These are phyloP conservation scores for Cyprinus carpio DNA, from an alignment of 2,113 vertebrate species.

Conservation along the genomic window DNA sequence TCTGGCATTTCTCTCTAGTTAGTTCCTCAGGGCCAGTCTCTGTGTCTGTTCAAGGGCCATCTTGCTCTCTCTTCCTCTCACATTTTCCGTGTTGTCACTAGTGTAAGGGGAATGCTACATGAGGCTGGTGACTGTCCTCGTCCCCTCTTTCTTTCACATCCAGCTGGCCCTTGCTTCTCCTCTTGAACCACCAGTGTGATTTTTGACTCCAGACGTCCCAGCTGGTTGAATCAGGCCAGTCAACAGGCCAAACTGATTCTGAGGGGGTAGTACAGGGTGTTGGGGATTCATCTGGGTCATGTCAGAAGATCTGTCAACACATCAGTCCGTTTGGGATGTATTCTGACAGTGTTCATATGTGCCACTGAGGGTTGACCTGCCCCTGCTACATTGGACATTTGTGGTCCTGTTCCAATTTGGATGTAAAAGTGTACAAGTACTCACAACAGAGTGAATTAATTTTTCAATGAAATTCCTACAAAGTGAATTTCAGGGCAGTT, in stretches of 20 bases:
- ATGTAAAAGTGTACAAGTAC: conserved; percentile 27
- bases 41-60: conserved; percentile 21
- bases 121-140: conserved; percentile 57
- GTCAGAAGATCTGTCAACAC: conserved; percentile 57
- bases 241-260: conserved; percentile 32
- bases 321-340: conserved; percentile 43
- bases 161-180: conserved; percentile 70
- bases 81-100: conserved; percentile 51
- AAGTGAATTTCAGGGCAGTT: conserved; percentile 44
- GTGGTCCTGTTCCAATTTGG: conserved; percentile 54
- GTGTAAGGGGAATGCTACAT: conserved; percentile 65
- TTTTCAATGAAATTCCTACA: conserved; percentile 49
- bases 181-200: conserved; percentile 55
- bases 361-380: conserved; percentile 37
- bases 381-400: conserved; percentile 45
- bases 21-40: conserved; percentile 14
- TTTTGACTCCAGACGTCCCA: conserved; percentile 46
- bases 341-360: conserved; percentile 47
- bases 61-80: conserved; percentile 9
- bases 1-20: conserved; percentile 37
- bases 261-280: conserved; percentile 29
- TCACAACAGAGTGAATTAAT: conserved; percentile 54
- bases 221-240: conserved; percentile 57
- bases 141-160: conserved; percentile 66
- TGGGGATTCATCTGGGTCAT: conserved; percentile 58